phyloP scores from a whole-genome alignment of 2,888 invertebrate genomes.

The Parasteatoda lunata region DNA sequence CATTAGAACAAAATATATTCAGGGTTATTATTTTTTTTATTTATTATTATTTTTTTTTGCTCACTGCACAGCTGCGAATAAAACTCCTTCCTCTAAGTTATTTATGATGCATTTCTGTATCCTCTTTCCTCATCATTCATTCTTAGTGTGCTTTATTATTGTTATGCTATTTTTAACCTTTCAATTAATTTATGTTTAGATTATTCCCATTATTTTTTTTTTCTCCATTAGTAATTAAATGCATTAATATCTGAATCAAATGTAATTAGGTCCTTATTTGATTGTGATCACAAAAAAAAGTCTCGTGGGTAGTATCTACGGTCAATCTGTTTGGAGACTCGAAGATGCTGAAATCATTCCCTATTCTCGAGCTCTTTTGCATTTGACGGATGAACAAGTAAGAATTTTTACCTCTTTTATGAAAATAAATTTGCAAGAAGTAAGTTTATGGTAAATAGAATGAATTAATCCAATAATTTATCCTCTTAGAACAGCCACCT shows the following conservation, averaged over 20 bases:
- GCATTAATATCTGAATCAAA: too few relatives aligned
- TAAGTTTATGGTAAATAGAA: neutral
- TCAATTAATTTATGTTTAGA: neutral
- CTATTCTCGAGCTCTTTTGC: conserved; percentile 87
- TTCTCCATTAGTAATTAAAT: neutral
- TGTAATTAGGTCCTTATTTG: conserved; percentile 83
- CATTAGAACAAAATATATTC: too few relatives aligned
- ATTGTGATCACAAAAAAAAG: conserved; percentile 90
- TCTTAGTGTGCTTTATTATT: too few relatives aligned
- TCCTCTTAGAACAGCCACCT: too few relatives aligned
- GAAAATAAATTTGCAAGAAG: neutral
- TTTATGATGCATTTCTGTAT: conserved; percentile 3
- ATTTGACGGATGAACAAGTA: conserved; percentile 87
- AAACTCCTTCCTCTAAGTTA: too few relatives aligned
- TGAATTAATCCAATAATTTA: neutral
- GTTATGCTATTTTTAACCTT: neutral
- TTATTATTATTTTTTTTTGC: too few relatives aligned
- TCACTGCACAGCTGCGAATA: too few relatives aligned
- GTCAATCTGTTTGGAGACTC: conserved; percentile 85
- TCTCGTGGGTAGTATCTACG: conserved; percentile 87
- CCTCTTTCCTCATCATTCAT: too few relatives aligned
- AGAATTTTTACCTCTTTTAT: conserved; percentile 19
- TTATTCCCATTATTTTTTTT: too few relatives aligned
- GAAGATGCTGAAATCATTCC: conserved; percentile 82
- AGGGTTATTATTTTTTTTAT: too few relatives aligned